Percentiles rank a stretch among this genome's conserved stretches.
These are phyloP conservation scores for Heliothis virescens DNA, from an alignment of 1,140 invertebrate species.

Conservation along the genomic window DNA sequence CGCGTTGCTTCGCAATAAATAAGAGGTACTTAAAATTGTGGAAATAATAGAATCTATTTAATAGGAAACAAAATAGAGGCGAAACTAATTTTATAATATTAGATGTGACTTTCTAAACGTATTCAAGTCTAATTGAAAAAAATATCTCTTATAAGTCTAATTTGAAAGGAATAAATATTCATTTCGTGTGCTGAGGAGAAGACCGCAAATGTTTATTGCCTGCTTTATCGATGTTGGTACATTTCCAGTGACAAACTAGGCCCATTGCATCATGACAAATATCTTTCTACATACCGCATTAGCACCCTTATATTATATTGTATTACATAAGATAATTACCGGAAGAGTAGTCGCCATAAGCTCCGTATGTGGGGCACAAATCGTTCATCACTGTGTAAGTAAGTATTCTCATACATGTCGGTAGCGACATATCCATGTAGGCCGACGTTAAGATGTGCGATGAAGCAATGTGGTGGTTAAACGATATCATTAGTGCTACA, in stretches of 20 bases:
- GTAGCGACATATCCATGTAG: constrained; percentile 26
- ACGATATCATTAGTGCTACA: constrained; percentile 13
- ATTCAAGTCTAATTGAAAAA: too few species aligned
- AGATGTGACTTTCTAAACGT: too few species aligned
- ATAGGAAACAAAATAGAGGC: too few species aligned
- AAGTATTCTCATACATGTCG: constrained; percentile 39
- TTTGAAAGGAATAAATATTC: too few species aligned
- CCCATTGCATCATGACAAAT: constrained; percentile 10
- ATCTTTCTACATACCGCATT: neutral
- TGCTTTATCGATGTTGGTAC: too few species aligned
- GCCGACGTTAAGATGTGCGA: constrained; percentile 43
- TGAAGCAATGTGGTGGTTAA: constrained; percentile 27
- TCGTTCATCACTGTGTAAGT: constrained; percentile 25
- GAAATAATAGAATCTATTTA: too few species aligned
- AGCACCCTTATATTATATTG: constrained; percentile 24
- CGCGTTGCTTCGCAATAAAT: too few species aligned
- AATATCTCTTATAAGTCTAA: too few species aligned
- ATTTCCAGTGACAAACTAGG: neutral
- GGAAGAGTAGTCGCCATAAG: constrained; percentile 31
- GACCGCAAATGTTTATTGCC: too few species aligned
- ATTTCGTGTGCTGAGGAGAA: too few species aligned
- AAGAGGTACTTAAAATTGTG: too few species aligned
- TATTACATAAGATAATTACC: constrained; percentile 40
- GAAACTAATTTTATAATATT: too few species aligned
- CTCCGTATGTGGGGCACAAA: constrained; percentile 41